Evolutionary conservation across 2,113 vertebrate genomes (phyloP).

Genomic region (Leucopsar rothschildi): DNA sequence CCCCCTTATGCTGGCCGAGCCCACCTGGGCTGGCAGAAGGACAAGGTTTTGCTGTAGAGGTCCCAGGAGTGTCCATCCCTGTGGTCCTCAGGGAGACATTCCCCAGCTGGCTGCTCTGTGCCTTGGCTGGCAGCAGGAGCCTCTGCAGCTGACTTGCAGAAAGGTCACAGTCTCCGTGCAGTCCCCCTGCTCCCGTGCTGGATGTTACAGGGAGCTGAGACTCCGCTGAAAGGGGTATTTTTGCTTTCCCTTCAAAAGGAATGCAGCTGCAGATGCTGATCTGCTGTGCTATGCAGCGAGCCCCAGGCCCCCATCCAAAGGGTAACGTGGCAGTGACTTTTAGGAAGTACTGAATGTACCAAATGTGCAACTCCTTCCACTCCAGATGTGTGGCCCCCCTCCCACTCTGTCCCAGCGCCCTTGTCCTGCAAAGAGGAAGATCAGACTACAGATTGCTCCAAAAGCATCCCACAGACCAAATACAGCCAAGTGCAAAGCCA

Average conservation of each 20-base stretch:
- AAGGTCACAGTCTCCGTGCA: not conserved
- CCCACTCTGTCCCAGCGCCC: not conserved
- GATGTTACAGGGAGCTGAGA: not conserved
- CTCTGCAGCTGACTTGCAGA: not conserved
- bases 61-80: not conserved
- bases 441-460: not conserved
- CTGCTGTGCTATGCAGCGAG: not conserved
- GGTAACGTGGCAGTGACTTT: slow-evolving; percentile 44
- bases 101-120: accelerated
- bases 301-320: slow-evolving; percentile 1
- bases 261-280: not conserved
- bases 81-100: accelerated
- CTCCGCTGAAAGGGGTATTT: not conserved
- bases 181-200: not conserved
- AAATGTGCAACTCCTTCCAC: not conserved
- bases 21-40: accelerated
- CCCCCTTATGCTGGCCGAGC: not conserved
- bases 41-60: not conserved
- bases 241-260: not conserved
- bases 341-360: slow-evolving; percentile 57
- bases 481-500: not conserved
- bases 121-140: not conserved
- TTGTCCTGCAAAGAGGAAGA: not conserved
- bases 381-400: not conserved
- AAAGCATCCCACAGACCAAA: not conserved